Evolutionary conservation across 1,140 invertebrate genomes (phyloP), one percentile per base, ranked within the genome.

Genomic region (Neoseiulus cucumeris): DNA sequence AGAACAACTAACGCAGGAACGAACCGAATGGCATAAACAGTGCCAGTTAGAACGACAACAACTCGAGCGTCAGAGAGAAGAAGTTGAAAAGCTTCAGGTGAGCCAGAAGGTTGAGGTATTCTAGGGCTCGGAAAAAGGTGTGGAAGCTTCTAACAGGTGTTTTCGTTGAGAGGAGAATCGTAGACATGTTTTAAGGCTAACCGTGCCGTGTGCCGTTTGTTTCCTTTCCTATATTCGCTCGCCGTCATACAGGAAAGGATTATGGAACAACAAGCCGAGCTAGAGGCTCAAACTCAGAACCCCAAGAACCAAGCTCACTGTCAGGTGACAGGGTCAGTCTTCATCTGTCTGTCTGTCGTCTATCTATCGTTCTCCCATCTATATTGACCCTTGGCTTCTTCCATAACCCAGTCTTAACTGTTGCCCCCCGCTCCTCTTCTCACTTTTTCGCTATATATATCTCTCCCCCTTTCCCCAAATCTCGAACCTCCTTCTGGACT

Each of bases 1-100:
- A 74, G 85, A 85, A 72, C 82, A 85, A 65, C 79, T 91, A 67
- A 85, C 84, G 66, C 84, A 83, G 17, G 88, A 91, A 70, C 84
- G 87, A 70, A 82, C 84, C n/a, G 80, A 81, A 17, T 91, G 87
- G 83, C 80, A 83, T 1, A 77, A 78, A 7, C 78, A 82, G 29
- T 78, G 77, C 22, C 51, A 59, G 22, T 1, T 25, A 25, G 51
- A 59, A 33, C 51, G 51, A 20, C 51, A 59, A 20, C 51, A 59
- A 33, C 22, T 59, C 14, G 51, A n/a, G 14, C 51, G 51, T 17
- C 51, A 59, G 22, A 25, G 22, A 9, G 51, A 59, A 59, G 51
- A 59, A 59, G 22, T 59, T 20, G 25, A 59, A 33, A 59, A 59
- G 33, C 51, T 25, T 14, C 25, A 59, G 51, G 51, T 59, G 33